A percentile compares a stretch with the other conserved stretches of the same genome.
Conservation (phyloP, 2,797 vertebrate genomes). For the Poeciliopsis presidionis region DNA sequence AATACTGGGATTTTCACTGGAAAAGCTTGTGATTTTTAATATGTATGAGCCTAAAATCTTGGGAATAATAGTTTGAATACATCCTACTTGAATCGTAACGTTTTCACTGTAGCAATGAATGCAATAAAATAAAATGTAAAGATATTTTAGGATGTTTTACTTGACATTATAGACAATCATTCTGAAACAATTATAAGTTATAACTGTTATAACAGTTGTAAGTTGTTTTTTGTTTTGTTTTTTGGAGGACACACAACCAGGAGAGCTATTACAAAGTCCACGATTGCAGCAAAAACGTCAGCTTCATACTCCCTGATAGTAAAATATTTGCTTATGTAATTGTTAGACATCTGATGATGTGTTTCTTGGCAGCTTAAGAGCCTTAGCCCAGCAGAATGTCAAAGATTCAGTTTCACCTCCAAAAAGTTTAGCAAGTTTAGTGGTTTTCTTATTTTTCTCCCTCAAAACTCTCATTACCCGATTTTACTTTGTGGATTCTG, state of each 20-base stretch:
- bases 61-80: neutral
- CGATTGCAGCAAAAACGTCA: neutral
- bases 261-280: neutral
- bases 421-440: neutral
- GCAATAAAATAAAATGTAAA: neutral
- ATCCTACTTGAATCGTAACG: neutral
- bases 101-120: neutral
- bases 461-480: neutral
- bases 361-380: neutral
- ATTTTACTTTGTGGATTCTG: conserved; percentile 2
- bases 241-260: neutral
- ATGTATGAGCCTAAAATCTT: neutral
- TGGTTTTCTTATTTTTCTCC: neutral
- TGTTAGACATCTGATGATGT: neutral
- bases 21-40: neutral
- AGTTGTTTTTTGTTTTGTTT: neutral
- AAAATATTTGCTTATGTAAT: neutral
- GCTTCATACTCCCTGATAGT: neutral
- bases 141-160: neutral
- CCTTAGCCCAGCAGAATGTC: neutral
- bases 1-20: neutral
- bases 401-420: neutral
- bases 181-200: neutral
- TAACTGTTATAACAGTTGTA: neutral
- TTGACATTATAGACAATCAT: neutral